Percentiles rank a stretch among this genome's conserved stretches.
phyloP scores from a whole-genome alignment of 2,888 invertebrate species.

The Tiphia femorata region DNA sequence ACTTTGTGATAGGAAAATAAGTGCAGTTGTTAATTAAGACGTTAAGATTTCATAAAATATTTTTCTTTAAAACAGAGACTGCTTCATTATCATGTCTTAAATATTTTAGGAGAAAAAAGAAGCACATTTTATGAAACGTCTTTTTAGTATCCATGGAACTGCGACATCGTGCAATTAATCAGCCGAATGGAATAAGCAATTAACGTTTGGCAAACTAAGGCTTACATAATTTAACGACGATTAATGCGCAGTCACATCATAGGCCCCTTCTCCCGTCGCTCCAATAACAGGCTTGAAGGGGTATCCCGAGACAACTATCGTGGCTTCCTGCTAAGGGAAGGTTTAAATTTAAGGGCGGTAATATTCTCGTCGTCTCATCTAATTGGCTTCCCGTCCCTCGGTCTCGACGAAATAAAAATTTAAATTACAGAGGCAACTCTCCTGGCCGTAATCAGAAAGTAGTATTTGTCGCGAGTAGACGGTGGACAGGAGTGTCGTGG shows the following conservation, averaged over 20 bases:
- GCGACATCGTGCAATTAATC: constrained; percentile 19
- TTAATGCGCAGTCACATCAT: constrained; percentile 55
- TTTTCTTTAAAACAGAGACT: no score
- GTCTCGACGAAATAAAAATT: constrained; percentile 18
- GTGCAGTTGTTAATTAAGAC: no score
- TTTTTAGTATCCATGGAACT: no score
- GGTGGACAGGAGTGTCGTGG: constrained; percentile 5
- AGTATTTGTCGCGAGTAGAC: background rate
- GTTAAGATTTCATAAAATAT: no score
- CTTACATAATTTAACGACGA: constrained; percentile 48
- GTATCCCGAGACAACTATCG: constrained; percentile 35
- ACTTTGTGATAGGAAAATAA: no score
- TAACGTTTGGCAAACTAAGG: constrained; percentile 44
- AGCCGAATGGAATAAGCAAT: constrained; percentile 15
- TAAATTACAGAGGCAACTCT: constrained; percentile 11
- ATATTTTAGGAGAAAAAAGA: no score
- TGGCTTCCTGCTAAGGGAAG: constrained; percentile 23
- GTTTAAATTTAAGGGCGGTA: constrained; percentile 40
- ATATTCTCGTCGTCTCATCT: constrained; percentile 23
- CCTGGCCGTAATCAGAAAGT: background rate
- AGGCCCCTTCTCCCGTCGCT: constrained; percentile 26
- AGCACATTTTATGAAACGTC: no score
- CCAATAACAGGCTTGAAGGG: constrained; percentile 28
- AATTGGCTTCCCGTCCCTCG: constrained; percentile 25
- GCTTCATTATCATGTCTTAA: no score